phyloP scores from a whole-genome alignment of 1,140 invertebrate species.

The Araneus ventricosus region DNA sequence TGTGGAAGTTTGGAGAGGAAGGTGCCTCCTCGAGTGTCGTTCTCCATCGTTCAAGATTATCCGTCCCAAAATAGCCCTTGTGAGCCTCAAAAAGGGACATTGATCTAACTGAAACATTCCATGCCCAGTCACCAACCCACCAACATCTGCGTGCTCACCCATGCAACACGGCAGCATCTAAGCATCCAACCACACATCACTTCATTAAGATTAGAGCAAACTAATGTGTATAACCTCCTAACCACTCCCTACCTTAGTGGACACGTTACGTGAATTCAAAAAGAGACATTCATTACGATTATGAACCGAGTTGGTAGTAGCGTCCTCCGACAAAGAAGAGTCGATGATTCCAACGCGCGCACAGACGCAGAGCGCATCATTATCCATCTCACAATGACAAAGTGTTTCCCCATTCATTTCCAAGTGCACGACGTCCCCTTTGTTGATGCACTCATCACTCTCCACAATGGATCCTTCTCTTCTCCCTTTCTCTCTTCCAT shows the following conservation, averaged over 20 bases:
- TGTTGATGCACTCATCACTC: slow-evolving; percentile 26
- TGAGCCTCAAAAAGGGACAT: too few relatives aligned
- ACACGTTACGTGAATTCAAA: slow-evolving; percentile 5
- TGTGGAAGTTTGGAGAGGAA: too few relatives aligned
- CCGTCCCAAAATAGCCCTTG: too few relatives aligned
- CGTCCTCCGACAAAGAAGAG: not conserved
- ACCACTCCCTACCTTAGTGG: not conserved
- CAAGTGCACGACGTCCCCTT: not conserved
- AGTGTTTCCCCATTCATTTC: slow-evolving; percentile 33
- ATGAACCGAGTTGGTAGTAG: not conserved
- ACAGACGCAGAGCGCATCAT: not conserved
- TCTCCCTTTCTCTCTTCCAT: not conserved
- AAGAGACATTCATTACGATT: not conserved
- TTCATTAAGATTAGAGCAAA: not conserved
- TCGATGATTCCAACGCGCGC: slow-evolving; percentile 10
- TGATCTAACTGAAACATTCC: too few relatives aligned
- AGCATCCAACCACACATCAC: not conserved
- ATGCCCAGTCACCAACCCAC: not conserved
- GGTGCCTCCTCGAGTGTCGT: too few relatives aligned
- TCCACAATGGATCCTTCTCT: not conserved
- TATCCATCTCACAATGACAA: slow-evolving; percentile 49
- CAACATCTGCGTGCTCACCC: not conserved
- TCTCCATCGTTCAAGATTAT: too few relatives aligned
- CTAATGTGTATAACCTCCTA: not conserved
- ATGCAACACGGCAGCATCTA: not conserved